Percentiles rank a stretch among this genome's conserved stretches.
Conservation (phyloP, 1,140 invertebrate species). For the Spodoptera litura region DNA sequence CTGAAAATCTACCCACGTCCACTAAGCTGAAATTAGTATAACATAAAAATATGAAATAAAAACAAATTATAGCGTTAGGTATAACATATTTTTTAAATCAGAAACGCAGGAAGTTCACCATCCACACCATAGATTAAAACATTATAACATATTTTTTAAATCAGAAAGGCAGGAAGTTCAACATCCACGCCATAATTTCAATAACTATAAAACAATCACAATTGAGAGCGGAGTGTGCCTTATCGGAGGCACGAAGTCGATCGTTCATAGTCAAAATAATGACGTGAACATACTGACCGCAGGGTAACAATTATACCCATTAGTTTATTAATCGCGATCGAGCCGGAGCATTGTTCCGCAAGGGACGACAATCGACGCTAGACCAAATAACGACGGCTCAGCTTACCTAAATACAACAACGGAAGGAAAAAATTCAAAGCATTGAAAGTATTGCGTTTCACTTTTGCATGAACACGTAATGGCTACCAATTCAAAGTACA, state of each 20-base stretch:
- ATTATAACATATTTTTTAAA: slow-evolving; percentile 45
- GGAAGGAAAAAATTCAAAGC: slow-evolving; percentile 55
- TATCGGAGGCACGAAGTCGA: slow-evolving; percentile 77
- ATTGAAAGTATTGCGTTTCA: slow-evolving; percentile 65
- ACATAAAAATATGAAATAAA: background rate
- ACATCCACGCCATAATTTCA: slow-evolving; percentile 58
- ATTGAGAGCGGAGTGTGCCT: slow-evolving; percentile 67
- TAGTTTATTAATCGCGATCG: slow-evolving; percentile 80
- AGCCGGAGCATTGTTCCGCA: slow-evolving; percentile 75
- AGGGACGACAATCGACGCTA: slow-evolving; percentile 80
- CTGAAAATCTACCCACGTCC: slow-evolving; percentile 1
- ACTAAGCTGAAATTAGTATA: background rate
- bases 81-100: slow-evolving; percentile 50
- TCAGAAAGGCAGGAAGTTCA: slow-evolving; percentile 65
- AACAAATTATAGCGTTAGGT: too few species aligned
- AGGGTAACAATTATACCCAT: slow-evolving; percentile 76
- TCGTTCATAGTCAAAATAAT: slow-evolving; percentile 82
- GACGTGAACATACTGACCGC: slow-evolving; percentile 54
- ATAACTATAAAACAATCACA: slow-evolving; percentile 74
- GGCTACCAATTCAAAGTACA: slow-evolving; percentile 54
- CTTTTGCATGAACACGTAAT: slow-evolving; percentile 50
- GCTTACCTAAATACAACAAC: slow-evolving; percentile 65
- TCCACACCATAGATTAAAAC: slow-evolving; percentile 49
- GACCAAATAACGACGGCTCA: slow-evolving; percentile 78
- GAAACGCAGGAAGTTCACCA: slow-evolving; percentile 64